These are phyloP conservation scores for Dryobates pubescens DNA, from an alignment of 2,797 vertebrate species.

Conservation along the genomic window DNA sequence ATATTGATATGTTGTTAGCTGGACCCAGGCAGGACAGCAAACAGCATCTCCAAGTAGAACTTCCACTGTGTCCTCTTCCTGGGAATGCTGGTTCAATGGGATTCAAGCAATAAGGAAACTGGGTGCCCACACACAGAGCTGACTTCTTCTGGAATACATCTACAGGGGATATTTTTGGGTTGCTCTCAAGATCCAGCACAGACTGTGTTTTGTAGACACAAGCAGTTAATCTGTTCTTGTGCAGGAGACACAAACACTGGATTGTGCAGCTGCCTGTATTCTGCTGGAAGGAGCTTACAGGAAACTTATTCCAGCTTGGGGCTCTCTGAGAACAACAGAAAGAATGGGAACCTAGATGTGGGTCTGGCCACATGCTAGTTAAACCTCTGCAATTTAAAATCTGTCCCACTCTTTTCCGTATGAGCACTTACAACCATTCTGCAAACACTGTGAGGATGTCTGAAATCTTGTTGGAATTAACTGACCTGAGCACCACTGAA, in stretches of 20 bases:
- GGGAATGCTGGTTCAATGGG: not conserved
- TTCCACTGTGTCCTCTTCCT: not conserved
- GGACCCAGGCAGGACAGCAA: not conserved
- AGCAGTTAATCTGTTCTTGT: not conserved
- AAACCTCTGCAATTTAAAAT: not conserved
- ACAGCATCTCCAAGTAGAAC: not conserved
- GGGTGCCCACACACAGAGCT: not conserved
- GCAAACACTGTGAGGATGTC: not conserved
- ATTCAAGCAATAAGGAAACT: not conserved
- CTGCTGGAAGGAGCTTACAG: not conserved
- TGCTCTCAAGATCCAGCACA: not conserved
- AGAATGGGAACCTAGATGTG: not conserved
- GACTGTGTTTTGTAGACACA: not conserved
- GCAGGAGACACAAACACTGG: not conserved
- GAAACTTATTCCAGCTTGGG: not conserved
- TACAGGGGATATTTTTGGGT: not conserved
- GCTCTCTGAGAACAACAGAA: not conserved
- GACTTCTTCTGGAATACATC: not conserved
- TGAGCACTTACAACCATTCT: rapidly evolving
- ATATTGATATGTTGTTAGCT: rapidly evolving
- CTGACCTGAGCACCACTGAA: not conserved
- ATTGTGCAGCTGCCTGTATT: not conserved
- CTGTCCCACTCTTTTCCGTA: not conserved
- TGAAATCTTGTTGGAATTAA: not conserved
- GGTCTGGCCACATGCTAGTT: not conserved